phyloP scores from a whole-genome alignment of 2,113 vertebrate species.

The Halichoerus grypus region DNA sequence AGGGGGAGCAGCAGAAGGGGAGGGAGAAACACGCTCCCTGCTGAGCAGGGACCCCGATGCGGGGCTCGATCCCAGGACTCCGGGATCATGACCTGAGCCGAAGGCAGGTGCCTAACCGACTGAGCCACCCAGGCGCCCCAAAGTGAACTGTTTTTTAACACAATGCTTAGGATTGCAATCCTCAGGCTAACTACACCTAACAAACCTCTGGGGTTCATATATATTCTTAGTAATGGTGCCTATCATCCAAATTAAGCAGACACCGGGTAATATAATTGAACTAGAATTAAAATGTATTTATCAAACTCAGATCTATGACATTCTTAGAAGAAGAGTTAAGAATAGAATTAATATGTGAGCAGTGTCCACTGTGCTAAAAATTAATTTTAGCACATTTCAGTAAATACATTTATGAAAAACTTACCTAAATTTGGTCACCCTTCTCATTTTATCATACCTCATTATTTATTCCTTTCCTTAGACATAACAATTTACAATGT shows the following conservation, averaged over 20 bases:
- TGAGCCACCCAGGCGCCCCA: no score
- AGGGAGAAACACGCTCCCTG: no score
- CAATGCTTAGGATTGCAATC: background rate
- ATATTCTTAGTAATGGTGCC: background rate
- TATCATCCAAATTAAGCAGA: background rate
- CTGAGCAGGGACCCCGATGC: no score
- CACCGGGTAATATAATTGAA: background rate
- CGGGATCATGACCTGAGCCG: no score
- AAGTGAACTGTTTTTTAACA: background rate
- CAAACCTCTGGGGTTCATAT: background rate
- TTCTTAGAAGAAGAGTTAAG: background rate
- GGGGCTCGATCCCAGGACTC: no score
- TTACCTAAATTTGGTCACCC: background rate
- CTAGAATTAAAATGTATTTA: background rate
- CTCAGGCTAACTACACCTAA: background rate
- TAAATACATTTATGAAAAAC: background rate
- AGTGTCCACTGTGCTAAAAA: background rate
- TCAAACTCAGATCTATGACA: background rate
- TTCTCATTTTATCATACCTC: background rate
- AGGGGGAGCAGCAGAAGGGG: no score
- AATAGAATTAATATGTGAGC: conserved; percentile 5
- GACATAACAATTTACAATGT: background rate
- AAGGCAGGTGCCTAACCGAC: no score
- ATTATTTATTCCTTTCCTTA: background rate
- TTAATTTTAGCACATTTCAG: conserved; percentile 12